Base-by-base conservation (phyloP, 2,888 invertebrate genomes). In the Liodrosophila aerea region DNA sequence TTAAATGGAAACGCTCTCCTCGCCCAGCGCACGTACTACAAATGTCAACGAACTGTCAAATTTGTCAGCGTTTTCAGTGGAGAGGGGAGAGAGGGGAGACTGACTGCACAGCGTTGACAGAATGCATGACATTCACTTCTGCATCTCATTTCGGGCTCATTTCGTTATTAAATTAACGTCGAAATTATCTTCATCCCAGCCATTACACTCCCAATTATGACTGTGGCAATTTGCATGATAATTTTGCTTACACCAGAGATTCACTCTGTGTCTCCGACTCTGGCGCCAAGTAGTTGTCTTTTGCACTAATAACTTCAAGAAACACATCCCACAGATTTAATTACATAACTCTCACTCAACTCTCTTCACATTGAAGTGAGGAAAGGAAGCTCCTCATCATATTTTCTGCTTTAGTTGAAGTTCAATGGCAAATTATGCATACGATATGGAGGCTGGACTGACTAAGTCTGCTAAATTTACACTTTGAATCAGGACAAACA, bases 31-130 rank as follows among this genome's bases (percentile, higher is more conserved):
- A 65, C 58, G 52, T 66, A 53, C 65, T 37, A 27, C 60, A 60
- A 33, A 72, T 76, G 78, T 77, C 72, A 72, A 69, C 69, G 78
- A 78, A 75, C 75, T 75, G 78, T 75, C 78, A 65, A 75, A 76
- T 69, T 76, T 75, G 69, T 76, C 61, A 63, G 61, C 33, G n/a
- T 46, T 57, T 62, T 41, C 57, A 37, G 40, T 29, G 15, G 27
- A 13, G 34, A 54, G 18, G 13, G 12, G 29, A 30, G 36, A 12
- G 13, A 30, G 15, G 22, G 2, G 11, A 12, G 2, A 12, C 9
- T 50, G 53, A 16, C 22, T n/a, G 29, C 36, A 15, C 31, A 40
- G 13, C 50, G 50, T n/a, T n/a, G n/a, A n/a, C 34, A 30, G 59
- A 45, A 16, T 36, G 41, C 37, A 18, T 52, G 49, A 33, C 57